Conservation (phyloP, 2,797 vertebrate genomes). For the Chelmon rostratus region DNA sequence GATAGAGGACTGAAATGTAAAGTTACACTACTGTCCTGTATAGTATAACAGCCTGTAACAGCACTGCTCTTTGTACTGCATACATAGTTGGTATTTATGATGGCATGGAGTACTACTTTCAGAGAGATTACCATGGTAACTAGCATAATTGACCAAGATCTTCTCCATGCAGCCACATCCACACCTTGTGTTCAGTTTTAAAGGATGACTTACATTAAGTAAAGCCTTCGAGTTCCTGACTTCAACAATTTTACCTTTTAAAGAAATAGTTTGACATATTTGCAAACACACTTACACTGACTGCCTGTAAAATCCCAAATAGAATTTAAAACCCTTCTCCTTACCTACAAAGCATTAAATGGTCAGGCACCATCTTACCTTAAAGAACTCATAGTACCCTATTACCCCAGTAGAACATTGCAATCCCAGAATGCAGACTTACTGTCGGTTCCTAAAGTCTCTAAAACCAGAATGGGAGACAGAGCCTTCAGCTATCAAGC, state of each 20-base stretch:
- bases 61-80: conserved; percentile 2
- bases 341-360: too few relatives aligned
- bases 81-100: conserved; percentile 26
- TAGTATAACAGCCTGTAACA: conserved; percentile 4
- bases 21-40: too few relatives aligned
- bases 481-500: too few relatives aligned
- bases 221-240: background rate
- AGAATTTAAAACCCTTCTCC: too few relatives aligned
- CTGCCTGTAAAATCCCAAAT: too few relatives aligned
- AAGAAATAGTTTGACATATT: background rate
- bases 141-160: conserved; percentile 25
- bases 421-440: too few relatives aligned
- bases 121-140: conserved; percentile 67
- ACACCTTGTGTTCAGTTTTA: background rate
- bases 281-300: too few relatives aligned
- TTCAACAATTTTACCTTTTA: background rate
- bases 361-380: too few relatives aligned
- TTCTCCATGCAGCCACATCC: conserved; percentile 47
- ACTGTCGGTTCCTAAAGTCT: too few relatives aligned
- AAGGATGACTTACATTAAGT: background rate
- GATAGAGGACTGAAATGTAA: background rate
- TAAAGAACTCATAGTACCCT: too few relatives aligned
- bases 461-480: too few relatives aligned
- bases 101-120: conserved; percentile 18
- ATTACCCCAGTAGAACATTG: too few relatives aligned